Evolutionary conservation across 2,888 invertebrate genomes (phyloP).

Genomic region (Caenorhabditis imperialis): DNA sequence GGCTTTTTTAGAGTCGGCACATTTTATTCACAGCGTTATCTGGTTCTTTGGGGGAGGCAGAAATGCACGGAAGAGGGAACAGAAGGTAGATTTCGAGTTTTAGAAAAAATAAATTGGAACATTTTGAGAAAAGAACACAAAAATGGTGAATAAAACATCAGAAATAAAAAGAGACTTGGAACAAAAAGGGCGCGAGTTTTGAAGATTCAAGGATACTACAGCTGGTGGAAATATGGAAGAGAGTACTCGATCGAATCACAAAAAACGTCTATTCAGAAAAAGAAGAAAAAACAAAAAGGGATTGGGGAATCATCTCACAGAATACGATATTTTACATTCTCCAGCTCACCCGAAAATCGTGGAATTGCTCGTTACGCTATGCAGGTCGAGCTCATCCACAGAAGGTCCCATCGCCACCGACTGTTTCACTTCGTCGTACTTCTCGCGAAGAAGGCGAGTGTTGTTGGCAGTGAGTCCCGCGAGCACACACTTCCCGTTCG

Average conservation of each 20-base stretch:
- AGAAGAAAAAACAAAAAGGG: background rate
- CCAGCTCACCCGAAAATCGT: slow-evolving; percentile 31
- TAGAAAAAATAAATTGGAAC: background rate
- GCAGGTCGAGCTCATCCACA: slow-evolving; percentile 19
- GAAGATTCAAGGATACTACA: too few species aligned
- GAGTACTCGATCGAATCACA: background rate
- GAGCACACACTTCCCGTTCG: slow-evolving; percentile 45
- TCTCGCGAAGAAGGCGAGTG: slow-evolving; percentile 16
- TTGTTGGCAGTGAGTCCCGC: slow-evolving; percentile 46
- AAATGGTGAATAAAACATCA: background rate
- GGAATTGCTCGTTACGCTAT: slow-evolving; percentile 21
- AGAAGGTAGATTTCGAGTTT: slow-evolving; percentile 1
- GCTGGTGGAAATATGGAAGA: too few species aligned
- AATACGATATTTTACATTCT: background rate
- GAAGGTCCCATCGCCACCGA: slow-evolving; percentile 10
- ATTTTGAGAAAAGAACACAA: slow-evolving; percentile 1
- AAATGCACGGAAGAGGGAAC: background rate
- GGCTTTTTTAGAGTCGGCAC: background rate
- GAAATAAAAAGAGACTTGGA: background rate
- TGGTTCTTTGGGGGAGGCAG: background rate
- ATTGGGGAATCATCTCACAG: slow-evolving; percentile 25
- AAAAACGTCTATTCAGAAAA: too few species aligned
- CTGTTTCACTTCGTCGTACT: slow-evolving; percentile 32
- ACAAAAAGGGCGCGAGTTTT: too few species aligned
- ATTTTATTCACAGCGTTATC: slow-evolving; percentile 33